A percentile compares a stretch with the other conserved stretches of the same genome.
These are phyloP conservation scores for Sturnira hondurensis DNA, from an alignment of 2,113 vertebrate species.

Conservation along the genomic window DNA sequence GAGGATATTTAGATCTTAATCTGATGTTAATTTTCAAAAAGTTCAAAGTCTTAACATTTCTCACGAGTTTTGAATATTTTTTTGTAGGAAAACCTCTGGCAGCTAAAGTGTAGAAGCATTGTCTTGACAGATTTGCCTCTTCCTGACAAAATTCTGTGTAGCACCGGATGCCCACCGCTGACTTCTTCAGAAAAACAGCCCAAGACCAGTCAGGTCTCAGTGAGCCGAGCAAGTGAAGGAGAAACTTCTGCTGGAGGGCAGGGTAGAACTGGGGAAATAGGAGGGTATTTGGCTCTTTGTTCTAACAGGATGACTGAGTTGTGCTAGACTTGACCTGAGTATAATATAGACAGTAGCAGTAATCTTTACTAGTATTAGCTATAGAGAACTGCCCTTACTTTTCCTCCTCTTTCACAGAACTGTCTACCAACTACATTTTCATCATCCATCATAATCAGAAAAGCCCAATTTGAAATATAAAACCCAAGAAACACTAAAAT, in stretches of 20 bases:
- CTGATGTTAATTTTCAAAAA: neutral
- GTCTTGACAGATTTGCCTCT: neutral
- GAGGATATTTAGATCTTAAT: neutral
- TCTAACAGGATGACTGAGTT: neutral
- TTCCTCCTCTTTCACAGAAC: neutral
- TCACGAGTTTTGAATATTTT: neutral
- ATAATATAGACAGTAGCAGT: neutral
- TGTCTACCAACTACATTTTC: neutral
- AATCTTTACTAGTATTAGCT: neutral
- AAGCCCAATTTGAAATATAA: conserved; percentile 44
- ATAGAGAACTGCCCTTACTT: neutral
- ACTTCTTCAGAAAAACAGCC: neutral
- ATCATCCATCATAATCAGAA: neutral
- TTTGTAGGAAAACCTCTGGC: neutral
- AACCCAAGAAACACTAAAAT: conserved; percentile 28
- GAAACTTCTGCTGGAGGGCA: neutral
- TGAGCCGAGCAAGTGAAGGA: neutral
- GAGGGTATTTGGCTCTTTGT: neutral
- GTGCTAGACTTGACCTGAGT: neutral
- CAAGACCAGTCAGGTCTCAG: neutral
- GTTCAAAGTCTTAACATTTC: neutral
- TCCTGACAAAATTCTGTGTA: neutral
- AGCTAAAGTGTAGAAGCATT: neutral
- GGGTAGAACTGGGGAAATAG: neutral
- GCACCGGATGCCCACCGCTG: neutral